Evolutionary conservation across 2,113 vertebrate genomes (phyloP), one percentile per base, ranked within the genome.

Genomic region (Microcebus griseorufus): DNA sequence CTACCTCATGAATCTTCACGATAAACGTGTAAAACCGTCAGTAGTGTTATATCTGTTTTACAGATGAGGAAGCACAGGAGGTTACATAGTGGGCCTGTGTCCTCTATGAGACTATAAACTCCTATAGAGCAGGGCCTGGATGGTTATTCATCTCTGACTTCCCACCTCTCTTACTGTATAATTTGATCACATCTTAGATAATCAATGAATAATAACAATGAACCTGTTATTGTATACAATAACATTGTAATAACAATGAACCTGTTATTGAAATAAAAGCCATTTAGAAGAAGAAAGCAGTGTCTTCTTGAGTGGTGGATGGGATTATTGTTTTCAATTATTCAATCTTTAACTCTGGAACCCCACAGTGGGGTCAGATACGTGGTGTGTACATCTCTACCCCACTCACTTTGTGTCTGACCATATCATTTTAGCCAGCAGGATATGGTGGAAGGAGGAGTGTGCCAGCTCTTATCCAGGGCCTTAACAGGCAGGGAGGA

Each of bases 381-480:
- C 1, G 25, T 25, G 22, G 2, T 27, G 20, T 2, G 2, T 37
- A 10, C 8, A 39, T 22, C n/a, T 1, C 9, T 25, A 9, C 2
- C 65, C 65, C 39, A 39, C 6, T 29, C n/a, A 69, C 3, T 51
- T 64, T 34, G 53, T 13, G 5, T 65, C 55, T 34, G 60, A 2
- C 17, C 14, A 45, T 14, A 1, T 76, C 16, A 2, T 37, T 87
- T 62, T 45, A 17, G 10, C 34, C 29, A 86, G 65, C 0, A 58
- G 23, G 65, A 93, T 23, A 2, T n/a, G 13, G 7, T 34, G 12
- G 25, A 75, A 88, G 4, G 17, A 93, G 18, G 27, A 55, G 4
- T 25, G 9, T 16, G 2, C 13, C 34, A 23, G 18, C 45, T 5
- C 4, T 18, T 42, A 86, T 6, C 34, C 6, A 60, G 37, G 11